Evolutionary conservation across 2,888 invertebrate genomes (phyloP).

Genomic region (Eupithecia vulgata): DNA sequence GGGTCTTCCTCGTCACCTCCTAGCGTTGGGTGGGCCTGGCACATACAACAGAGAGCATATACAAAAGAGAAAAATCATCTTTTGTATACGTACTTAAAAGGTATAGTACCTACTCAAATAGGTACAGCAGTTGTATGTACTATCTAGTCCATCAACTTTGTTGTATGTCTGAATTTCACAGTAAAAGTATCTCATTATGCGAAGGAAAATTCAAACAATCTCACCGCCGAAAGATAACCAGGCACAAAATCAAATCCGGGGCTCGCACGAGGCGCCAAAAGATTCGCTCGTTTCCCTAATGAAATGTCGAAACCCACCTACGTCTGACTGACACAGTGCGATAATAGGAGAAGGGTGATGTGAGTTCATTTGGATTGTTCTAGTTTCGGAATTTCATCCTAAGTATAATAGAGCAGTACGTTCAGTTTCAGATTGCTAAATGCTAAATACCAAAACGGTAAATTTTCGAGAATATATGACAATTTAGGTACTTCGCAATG

Average conservation of each 20-base stretch:
- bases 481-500: too few species aligned
- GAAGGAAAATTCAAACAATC: constrained; percentile 14
- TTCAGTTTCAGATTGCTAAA: not conserved
- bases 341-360: constrained; percentile 29
- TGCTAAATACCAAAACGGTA: not conserved
- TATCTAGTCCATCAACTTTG: not conserved
- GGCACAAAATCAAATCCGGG: constrained; percentile 57
- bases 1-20: too few species aligned
- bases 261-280: constrained; percentile 56
- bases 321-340: constrained; percentile 46
- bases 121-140: too few species aligned
- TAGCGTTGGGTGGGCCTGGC: too few species aligned
- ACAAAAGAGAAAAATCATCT: too few species aligned
- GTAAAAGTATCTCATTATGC: not conserved
- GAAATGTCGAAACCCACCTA: constrained; percentile 61
- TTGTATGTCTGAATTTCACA: not conserved
- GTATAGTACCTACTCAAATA: too few species aligned
- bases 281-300: constrained; percentile 68
- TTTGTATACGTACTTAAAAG: too few species aligned
- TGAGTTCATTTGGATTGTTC: not conserved
- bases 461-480: not conserved
- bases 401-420: too few species aligned
- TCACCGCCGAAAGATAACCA: constrained; percentile 50
- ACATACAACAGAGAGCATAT: too few species aligned
- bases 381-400: not conserved